phyloP scores from a whole-genome alignment of 2,113 vertebrate genomes.

The Rhagologus leucostigma region DNA sequence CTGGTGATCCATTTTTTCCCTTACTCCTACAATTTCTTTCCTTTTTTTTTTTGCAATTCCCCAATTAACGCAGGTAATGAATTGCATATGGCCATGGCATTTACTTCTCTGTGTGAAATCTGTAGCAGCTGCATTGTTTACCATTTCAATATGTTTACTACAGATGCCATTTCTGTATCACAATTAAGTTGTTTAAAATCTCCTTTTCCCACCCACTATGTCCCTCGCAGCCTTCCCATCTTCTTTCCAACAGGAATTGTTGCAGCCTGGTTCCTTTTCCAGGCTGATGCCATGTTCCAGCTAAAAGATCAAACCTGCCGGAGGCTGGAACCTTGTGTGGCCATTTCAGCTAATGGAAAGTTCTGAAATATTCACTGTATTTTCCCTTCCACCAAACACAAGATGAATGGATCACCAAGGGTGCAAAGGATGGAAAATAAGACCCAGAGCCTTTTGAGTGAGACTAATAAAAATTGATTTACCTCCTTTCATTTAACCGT shows the following conservation, averaged over 20 bases:
- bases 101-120: slow-evolving; percentile 62
- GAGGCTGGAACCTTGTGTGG: neutral
- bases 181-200: slow-evolving; percentile 56
- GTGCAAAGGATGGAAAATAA: neutral
- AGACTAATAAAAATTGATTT: slow-evolving; percentile 1
- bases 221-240: neutral
- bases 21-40: neutral
- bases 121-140: slow-evolving; percentile 59
- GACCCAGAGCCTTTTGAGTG: neutral
- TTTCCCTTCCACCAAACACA: neutral
- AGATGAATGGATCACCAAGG: neutral
- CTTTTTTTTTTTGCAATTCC: neutral
- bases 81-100: slow-evolving; percentile 52
- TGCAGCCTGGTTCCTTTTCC: neutral
- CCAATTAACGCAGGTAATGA: slow-evolving; percentile 64
- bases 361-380: neutral
- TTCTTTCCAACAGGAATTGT: neutral
- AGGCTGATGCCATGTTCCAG: neutral
- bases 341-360: neutral
- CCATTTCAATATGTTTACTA: slow-evolving; percentile 63
- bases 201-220: neutral
- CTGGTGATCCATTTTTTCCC: neutral
- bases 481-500: neutral
- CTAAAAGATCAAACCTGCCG: neutral
- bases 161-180: slow-evolving; percentile 61